A percentile compares a stretch with the other conserved stretches of the same genome.
phyloP scores from a whole-genome alignment of 92 coral and sea anemone genomes.

The Phenganax marumi region DNA sequence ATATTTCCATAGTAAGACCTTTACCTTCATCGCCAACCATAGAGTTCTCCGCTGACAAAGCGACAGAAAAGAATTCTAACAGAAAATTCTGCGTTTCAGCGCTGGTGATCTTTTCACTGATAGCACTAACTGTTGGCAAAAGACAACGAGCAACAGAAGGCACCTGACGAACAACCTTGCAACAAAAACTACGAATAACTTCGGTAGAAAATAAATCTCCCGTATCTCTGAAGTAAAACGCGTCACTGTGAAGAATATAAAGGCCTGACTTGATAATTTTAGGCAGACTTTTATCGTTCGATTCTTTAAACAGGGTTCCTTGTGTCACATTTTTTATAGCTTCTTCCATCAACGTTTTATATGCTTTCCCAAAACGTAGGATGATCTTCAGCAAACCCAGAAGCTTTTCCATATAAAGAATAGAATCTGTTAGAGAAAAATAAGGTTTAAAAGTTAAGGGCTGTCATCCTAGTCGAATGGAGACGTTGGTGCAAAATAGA shows the following conservation, averaged over 20 bases:
- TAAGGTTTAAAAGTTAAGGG: too few relatives aligned
- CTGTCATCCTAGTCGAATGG: too few relatives aligned
- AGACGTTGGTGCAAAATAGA: too few relatives aligned
- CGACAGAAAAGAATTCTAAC: not conserved
- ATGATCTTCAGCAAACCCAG: not conserved
- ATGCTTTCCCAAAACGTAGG: not conserved
- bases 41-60: not conserved
- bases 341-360: not conserved
- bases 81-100: slow-evolving; percentile 4
- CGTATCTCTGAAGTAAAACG: not conserved
- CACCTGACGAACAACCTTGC: slow-evolving; percentile 1
- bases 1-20: too few relatives aligned
- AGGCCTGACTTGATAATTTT: not conserved
- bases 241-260: not conserved
- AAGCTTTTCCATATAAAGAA: not conserved
- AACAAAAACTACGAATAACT: slow-evolving; percentile 9
- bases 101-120: slow-evolving; percentile 3
- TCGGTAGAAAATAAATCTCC: not conserved
- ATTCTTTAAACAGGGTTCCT: slow-evolving; percentile 10
- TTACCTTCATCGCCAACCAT: slow-evolving; percentile 19
- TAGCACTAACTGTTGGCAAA: slow-evolving; percentile 23
- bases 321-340: not conserved
- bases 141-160: slow-evolving; percentile 18
- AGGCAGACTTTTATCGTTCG: not conserved
- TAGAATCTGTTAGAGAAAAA: not conserved